Percentiles rank a stretch among this genome's conserved stretches.
Conservation (phyloP, 2,797 vertebrate genomes). For the Balearica regulorum region DNA sequence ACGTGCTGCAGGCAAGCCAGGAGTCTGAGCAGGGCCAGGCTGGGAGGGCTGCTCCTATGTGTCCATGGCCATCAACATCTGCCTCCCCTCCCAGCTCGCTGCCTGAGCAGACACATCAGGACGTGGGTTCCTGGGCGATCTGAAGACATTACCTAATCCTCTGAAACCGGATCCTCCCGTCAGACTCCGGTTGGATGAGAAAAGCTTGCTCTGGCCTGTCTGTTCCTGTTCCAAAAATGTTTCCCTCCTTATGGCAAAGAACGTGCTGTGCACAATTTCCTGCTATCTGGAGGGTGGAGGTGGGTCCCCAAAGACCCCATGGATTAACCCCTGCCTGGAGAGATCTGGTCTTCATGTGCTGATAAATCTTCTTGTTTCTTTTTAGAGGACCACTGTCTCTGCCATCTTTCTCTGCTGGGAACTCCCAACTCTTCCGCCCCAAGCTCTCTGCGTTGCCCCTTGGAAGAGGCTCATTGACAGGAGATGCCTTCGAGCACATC, state of each 20-base stretch:
- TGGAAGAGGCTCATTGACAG: not conserved
- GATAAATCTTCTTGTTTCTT: not conserved
- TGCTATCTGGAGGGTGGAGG: not conserved
- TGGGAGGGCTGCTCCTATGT: not conserved
- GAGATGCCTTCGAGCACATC: not conserved
- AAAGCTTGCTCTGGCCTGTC: conserved; percentile 45
- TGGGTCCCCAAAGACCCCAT: not conserved
- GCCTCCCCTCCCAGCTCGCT: not conserved
- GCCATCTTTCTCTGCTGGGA: not conserved
- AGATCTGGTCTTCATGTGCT: not conserved
- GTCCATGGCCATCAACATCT: not conserved
- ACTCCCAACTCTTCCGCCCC: not conserved
- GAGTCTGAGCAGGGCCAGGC: rapidly evolving
- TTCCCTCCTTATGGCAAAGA: conserved; percentile 1
- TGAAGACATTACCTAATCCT: not conserved
- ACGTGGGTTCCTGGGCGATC: not conserved
- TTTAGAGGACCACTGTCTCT: not conserved
- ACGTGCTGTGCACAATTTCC: not conserved
- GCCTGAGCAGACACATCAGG: not conserved
- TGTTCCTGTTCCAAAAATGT: not conserved
- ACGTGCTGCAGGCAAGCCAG: rapidly evolving
- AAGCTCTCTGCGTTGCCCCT: not conserved
- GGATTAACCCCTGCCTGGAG: not conserved
- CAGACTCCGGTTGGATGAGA: not conserved
- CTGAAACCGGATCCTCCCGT: conserved; percentile 30